phyloP scores from a whole-genome alignment of 2,888 invertebrate genomes.

The Ethmia dodecea region DNA sequence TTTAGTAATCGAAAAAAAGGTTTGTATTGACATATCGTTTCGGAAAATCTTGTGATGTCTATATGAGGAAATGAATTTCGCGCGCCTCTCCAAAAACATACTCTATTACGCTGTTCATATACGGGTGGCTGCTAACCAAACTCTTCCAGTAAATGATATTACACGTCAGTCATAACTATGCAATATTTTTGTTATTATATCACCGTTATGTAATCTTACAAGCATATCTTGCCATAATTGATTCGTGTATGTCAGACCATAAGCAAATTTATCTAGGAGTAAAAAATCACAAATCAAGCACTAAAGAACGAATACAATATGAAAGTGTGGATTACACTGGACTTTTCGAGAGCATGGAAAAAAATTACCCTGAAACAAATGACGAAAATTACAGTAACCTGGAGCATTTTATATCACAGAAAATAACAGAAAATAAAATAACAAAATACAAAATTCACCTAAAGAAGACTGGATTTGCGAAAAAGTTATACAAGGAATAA shows the following conservation, averaged over 20 bases:
- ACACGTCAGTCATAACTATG: neutral
- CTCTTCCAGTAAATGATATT: conserved; percentile 15
- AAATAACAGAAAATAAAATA: conserved; percentile 11
- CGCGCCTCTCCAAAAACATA: conserved; percentile 12
- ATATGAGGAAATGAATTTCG: conserved; percentile 21
- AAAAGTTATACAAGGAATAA: conserved; percentile 16
- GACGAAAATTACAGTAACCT: neutral
- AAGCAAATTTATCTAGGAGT: conserved; percentile 10
- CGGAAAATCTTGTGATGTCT: conserved; percentile 10
- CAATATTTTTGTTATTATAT: neutral
- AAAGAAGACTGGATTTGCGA: conserved; percentile 22
- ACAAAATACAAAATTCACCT: conserved; percentile 15
- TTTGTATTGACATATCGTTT: conserved; percentile 11
- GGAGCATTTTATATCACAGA: neutral
- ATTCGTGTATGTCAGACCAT: conserved; percentile 8
- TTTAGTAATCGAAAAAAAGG: neutral
- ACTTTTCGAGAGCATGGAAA: neutral
- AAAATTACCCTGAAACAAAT: neutral
- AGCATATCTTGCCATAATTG: conserved; percentile 10
- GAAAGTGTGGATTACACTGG: conserved; percentile 3
- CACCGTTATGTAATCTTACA: too few relatives aligned
- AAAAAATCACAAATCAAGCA: neutral
- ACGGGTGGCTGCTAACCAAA: conserved; percentile 20
- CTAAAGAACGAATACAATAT: neutral
- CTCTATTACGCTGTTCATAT: conserved; percentile 19